Evolutionary conservation across 2,113 vertebrate species (phyloP).

Genomic region (Atlantisia rogersi): DNA sequence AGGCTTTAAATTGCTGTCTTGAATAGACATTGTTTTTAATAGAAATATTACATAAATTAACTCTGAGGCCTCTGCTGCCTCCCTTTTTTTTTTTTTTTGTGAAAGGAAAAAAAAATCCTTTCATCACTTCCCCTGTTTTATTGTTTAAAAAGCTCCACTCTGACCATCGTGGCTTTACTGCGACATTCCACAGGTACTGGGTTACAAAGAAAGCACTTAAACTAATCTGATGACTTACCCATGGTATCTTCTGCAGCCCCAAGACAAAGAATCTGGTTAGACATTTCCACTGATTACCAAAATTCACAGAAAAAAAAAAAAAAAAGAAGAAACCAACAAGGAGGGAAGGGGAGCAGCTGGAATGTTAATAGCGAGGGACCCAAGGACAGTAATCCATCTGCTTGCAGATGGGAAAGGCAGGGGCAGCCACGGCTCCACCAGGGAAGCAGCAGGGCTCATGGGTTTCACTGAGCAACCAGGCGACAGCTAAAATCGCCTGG

Average conservation of each 20-base stretch:
- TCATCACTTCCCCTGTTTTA: not conserved
- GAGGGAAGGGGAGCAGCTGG: not conserved
- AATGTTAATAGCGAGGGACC: not conserved
- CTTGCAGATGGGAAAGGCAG: not conserved
- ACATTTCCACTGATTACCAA: not conserved
- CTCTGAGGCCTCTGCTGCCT: not conserved
- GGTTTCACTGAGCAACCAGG: not conserved
- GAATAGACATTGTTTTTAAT: not conserved
- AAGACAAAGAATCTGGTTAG: constrained; percentile 36
- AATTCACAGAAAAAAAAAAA: not conserved
- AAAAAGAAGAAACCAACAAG: accelerated
- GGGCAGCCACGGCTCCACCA: not conserved
- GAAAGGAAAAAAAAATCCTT: not conserved
- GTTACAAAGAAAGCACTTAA: not conserved
- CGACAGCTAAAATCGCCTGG: not conserved
- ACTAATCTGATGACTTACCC: constrained; percentile 36
- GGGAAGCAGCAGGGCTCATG: accelerated
- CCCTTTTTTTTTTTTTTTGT: not conserved
- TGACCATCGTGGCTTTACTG: not conserved
- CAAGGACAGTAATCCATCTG: not conserved
- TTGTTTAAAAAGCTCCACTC: not conserved
- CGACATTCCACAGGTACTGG: not conserved
- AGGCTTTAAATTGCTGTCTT: not conserved
- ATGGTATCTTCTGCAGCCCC: constrained; percentile 52
- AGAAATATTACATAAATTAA: not conserved